A percentile compares a stretch with the other conserved stretches of the same genome.
Evolutionary conservation across 2,797 vertebrate species (phyloP).

Genomic region (Bufotes viridis): DNA sequence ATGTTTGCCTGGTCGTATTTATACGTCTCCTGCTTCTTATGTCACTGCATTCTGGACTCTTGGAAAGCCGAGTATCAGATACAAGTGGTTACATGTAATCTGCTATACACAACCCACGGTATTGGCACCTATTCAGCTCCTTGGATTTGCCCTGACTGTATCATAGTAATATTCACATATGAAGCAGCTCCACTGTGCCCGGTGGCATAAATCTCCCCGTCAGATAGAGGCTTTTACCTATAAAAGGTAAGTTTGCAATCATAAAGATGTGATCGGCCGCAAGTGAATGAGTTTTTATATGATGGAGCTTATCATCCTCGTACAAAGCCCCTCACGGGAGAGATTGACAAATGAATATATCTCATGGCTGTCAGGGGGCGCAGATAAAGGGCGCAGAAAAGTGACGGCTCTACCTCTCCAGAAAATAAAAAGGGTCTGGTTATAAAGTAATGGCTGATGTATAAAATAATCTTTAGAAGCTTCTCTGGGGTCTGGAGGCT

Average conservation of each 20-base stretch:
- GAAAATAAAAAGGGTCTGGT: background rate
- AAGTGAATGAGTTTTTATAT: constrained; percentile 28
- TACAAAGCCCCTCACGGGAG: constrained; percentile 23
- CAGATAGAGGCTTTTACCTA: constrained; percentile 26
- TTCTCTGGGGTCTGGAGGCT: background rate
- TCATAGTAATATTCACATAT: background rate
- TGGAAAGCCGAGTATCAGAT: background rate
- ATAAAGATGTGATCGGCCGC: constrained; percentile 27
- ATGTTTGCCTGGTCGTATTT: background rate
- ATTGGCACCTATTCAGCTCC: background rate
- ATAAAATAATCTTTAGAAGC: background rate
- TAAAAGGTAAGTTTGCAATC: constrained; percentile 33
- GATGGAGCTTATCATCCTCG: constrained; percentile 10
- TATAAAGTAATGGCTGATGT: background rate
- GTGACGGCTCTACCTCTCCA: background rate
- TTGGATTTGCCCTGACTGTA: background rate
- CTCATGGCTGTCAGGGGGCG: background rate
- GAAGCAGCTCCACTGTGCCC: background rate
- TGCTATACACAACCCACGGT: background rate
- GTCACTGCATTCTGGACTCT: background rate
- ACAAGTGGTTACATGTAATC: background rate
- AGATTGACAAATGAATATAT: constrained; percentile 36
- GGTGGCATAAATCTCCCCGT: constrained; percentile 9
- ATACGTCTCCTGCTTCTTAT: background rate
- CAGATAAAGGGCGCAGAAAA: background rate